Evolutionary conservation across 2,797 vertebrate species (phyloP).

Genomic region (Danio tinwini): DNA sequence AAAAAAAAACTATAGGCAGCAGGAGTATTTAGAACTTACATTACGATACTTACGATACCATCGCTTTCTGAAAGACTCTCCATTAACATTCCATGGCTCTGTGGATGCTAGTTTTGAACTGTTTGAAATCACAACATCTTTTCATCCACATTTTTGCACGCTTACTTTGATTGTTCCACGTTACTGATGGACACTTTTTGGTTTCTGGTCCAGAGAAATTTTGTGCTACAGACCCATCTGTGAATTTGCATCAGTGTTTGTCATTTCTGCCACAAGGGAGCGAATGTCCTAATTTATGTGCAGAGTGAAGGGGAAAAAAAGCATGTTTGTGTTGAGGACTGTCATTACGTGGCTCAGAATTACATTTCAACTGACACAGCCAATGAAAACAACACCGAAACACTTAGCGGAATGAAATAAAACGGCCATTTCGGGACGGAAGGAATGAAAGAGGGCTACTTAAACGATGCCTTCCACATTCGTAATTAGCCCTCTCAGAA

Average conservation of each 20-base stretch:
- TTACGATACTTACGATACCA: no score
- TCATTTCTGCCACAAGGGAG: conserved; percentile 40
- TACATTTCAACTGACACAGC: conserved; percentile 36
- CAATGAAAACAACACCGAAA: conserved; percentile 16
- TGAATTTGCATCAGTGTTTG: conserved; percentile 44
- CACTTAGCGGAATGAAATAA: conserved; percentile 11
- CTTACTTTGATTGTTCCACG: not conserved
- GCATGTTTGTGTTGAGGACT: conserved; percentile 27
- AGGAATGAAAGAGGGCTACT: conserved; percentile 26
- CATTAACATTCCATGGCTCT: conserved; percentile 52
- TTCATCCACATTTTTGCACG: not conserved
- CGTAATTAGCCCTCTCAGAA: conserved; percentile 21
- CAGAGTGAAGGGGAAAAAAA: conserved; percentile 11
- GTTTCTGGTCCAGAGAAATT: conserved; percentile 27
- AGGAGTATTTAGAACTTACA: no score
- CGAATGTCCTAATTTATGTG: conserved; percentile 39
- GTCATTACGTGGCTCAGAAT: conserved; percentile 26
- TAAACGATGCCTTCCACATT: conserved; percentile 25
- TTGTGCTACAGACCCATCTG: conserved; percentile 32
- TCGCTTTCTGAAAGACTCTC: conserved; percentile 47
- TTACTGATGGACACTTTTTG: conserved; percentile 34
- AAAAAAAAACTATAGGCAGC: no score
- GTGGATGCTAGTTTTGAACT: not conserved
- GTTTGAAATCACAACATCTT: conserved; percentile 12
- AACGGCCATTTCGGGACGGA: not conserved